These are phyloP conservation scores for Clunio marinus DNA, from an alignment of 2,888 invertebrate genomes.

Conservation along the genomic window DNA sequence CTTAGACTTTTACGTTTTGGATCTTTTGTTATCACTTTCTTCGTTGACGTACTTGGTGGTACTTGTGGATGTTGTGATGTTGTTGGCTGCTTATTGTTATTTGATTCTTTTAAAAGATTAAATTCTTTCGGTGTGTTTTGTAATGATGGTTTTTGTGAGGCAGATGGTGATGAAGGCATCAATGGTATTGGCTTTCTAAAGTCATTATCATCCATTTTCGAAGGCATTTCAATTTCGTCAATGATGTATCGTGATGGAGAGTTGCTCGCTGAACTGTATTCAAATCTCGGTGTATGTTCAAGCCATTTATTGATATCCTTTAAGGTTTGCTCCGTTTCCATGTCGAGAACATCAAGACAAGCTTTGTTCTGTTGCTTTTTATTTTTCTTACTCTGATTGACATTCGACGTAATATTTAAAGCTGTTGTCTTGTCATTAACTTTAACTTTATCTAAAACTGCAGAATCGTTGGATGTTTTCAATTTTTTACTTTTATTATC, in stretches of 20 bases:
- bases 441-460: conserved; percentile 40
- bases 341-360: conserved; percentile 42
- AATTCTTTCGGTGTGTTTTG: conserved; percentile 18
- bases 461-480: conserved; percentile 22
- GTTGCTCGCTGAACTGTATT: conserved; percentile 73
- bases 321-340: conserved; percentile 62
- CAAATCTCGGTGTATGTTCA: conserved; percentile 75
- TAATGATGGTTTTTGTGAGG: conserved; percentile 15
- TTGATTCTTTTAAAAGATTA: conserved; percentile 19
- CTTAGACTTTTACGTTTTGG: conserved; percentile 50
- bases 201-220: conserved; percentile 51
- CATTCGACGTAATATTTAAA: neutral
- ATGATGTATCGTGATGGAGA: conserved; percentile 66
- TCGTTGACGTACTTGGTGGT: conserved; percentile 43
- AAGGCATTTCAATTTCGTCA: conserved; percentile 58
- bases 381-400: conserved; percentile 39
- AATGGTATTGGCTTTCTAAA: conserved; percentile 50
- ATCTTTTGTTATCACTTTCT: conserved; percentile 47
- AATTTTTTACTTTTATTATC: neutral
- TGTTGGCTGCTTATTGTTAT: conserved; percentile 41
- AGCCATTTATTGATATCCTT: conserved; percentile 88
- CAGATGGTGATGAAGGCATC: conserved; percentile 24
- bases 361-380: conserved; percentile 18
- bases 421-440: conserved; percentile 10
- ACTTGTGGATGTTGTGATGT: conserved; percentile 48